Conservation (phyloP, 2,797 vertebrate species). For the Taeniopygia guttata region DNA sequence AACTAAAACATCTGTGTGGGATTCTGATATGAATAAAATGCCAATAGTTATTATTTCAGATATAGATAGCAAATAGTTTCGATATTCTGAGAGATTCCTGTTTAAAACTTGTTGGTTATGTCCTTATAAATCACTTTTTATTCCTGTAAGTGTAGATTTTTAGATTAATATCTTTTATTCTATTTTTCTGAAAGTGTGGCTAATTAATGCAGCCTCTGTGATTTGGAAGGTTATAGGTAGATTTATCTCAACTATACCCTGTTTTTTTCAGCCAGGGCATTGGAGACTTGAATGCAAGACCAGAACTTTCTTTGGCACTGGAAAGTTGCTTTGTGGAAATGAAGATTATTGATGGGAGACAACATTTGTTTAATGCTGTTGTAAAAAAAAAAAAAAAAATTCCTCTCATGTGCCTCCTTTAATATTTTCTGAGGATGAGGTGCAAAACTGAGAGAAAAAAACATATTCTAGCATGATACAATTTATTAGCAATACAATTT, state of each 20-base stretch:
- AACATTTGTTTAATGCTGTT: slow-evolving; percentile 35
- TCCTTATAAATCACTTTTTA: neutral
- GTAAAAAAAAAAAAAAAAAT: neutral
- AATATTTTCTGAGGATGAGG: slow-evolving; percentile 49
- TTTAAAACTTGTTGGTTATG: neutral
- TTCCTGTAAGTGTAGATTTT: neutral
- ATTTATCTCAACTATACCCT: neutral
- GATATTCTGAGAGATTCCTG: neutral
- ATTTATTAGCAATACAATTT: slow-evolving; percentile 47
- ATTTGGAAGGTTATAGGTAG: neutral
- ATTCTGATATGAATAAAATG: neutral
- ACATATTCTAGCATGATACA: neutral
- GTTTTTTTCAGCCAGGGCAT: neutral
- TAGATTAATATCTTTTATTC: neutral
- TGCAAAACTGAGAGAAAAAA: slow-evolving; percentile 51
- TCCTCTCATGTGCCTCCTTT: slow-evolving; percentile 18
- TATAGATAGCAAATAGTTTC: neutral
- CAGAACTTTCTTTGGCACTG: neutral
- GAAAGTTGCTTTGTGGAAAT: neutral
- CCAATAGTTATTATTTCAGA: neutral
- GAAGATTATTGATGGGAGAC: neutral
- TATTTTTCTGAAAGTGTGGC: neutral
- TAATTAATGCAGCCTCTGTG: neutral
- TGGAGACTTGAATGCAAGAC: neutral
- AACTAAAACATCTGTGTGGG: neutral